Conservation (phyloP, 2,113 vertebrate genomes). For the Mastomys natalensis region DNA sequence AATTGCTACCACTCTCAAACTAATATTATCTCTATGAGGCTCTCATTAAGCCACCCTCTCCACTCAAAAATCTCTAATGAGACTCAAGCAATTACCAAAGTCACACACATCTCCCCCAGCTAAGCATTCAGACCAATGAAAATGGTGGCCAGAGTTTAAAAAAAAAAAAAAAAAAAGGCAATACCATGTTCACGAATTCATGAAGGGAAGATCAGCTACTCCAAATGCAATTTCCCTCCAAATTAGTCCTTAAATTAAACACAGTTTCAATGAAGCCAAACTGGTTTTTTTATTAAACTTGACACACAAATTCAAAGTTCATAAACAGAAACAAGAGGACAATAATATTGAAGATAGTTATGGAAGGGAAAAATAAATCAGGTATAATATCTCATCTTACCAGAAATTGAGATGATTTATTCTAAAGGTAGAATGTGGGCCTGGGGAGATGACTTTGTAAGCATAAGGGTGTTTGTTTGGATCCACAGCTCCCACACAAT, state of each 20-base stretch:
- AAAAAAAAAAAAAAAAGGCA: neutral
- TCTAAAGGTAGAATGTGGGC: neutral
- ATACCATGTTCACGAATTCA: neutral
- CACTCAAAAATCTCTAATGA: conserved; percentile 45
- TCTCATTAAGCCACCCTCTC: neutral
- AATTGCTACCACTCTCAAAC: conserved; percentile 16
- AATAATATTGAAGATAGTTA: neutral
- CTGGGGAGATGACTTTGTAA: neutral
- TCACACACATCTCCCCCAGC: neutral
- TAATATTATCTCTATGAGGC: neutral
- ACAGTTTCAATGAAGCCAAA: conserved; percentile 19
- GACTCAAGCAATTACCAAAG: conserved; percentile 28
- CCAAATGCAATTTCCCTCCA: neutral
- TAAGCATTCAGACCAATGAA: neutral
- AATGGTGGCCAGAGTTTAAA: neutral
- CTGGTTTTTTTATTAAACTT: conserved; percentile 22
- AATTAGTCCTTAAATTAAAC: conserved; percentile 32
- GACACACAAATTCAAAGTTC: neutral
- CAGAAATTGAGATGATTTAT: conserved; percentile 17
- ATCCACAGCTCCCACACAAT: no score
- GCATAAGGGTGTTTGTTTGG: neutral
- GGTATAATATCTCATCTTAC: neutral
- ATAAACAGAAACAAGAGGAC: neutral
- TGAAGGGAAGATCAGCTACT: neutral
- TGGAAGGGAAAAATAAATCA: conserved; percentile 7